phyloP scores from a whole-genome alignment of 2,888 invertebrate species.

The Macrosiphum euphorbiae region DNA sequence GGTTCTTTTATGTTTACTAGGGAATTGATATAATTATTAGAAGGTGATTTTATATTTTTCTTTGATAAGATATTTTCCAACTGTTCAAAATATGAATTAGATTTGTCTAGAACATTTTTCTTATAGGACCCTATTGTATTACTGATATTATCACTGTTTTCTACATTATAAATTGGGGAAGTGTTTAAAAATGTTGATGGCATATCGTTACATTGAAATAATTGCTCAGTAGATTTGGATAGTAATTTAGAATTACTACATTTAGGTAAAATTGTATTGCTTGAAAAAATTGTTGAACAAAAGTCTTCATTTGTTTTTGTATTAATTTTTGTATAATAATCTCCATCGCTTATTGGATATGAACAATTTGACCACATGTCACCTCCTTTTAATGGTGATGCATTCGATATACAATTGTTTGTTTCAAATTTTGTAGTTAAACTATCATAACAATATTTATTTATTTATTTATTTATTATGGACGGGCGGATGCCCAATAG shows the following conservation, averaged over 20 bases:
- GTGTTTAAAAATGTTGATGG: background rate
- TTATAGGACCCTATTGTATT: background rate
- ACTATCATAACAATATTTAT: no score
- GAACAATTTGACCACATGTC: background rate
- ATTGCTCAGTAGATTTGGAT: background rate
- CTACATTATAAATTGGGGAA: background rate
- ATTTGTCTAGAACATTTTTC: background rate
- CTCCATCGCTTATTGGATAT: background rate
- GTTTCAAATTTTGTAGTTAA: background rate
- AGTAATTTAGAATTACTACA: background rate
- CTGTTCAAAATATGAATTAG: background rate
- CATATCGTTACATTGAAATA: background rate
- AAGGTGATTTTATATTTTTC: background rate
- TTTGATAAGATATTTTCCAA: constrained; percentile 10
- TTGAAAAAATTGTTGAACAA: background rate
- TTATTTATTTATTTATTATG: no score
- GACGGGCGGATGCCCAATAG: no score
- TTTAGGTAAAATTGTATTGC: background rate
- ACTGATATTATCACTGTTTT: background rate
- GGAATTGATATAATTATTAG: background rate
- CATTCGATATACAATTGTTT: background rate
- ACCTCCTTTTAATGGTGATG: background rate
- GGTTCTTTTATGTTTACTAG: background rate
- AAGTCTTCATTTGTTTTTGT: background rate
- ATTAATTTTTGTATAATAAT: background rate